These are phyloP conservation scores for Papilio elwesi DNA, from an alignment of 2,888 invertebrate genomes.

Conservation along the genomic window DNA sequence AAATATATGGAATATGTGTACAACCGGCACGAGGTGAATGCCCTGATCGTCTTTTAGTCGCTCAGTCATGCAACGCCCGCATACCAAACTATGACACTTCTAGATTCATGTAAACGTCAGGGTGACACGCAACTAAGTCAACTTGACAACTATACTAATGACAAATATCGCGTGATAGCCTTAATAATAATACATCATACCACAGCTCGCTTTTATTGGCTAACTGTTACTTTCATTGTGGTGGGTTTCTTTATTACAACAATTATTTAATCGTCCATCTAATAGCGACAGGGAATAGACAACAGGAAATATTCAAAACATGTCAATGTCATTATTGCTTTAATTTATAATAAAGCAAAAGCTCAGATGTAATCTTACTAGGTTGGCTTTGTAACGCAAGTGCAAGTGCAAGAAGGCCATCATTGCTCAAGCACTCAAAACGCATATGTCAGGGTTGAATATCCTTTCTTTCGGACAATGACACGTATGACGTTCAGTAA, in stretches of 20 bases:
- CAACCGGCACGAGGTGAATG: no score
- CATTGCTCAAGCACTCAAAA: neutral
- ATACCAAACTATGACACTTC: neutral
- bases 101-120: neutral
- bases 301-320: neutral
- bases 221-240: neutral
- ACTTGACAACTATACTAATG: slow-evolving; percentile 5
- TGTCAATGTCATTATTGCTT: no score
- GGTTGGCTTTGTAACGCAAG: no score
- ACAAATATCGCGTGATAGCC: slow-evolving; percentile 2
- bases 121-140: neutral
- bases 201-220: neutral
- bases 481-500: neutral
- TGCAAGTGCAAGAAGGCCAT: neutral
- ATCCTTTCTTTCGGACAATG: slow-evolving; percentile 5
- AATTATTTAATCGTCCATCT: slow-evolving; percentile 3
- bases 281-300: neutral
- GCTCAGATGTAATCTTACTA: no score
- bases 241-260: neutral
- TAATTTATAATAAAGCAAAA: no score
- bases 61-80: neutral
- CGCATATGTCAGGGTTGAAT: neutral
- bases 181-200: neutral
- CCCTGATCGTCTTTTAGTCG: no score
- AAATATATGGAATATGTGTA: no score